Base-by-base conservation (phyloP, 1,140 invertebrate genomes). In the Leucophenga varia region DNA sequence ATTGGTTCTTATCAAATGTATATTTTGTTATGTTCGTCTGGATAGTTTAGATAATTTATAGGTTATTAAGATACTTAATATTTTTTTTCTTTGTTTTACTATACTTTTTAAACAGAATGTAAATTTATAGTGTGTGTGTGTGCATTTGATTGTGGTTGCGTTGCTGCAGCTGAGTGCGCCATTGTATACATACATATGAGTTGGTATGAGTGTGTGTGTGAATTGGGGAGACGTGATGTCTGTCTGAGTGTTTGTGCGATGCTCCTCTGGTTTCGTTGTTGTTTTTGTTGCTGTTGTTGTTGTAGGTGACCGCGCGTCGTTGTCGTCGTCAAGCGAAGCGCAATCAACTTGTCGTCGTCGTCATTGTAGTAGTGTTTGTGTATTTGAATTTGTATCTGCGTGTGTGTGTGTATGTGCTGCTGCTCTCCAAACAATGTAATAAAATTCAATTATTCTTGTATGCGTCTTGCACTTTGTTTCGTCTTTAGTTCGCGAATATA, bases 391-490 rank as follows among this genome's bases (percentile, higher is more conserved):
- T 25, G 22, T 25, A 10, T 25, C 22, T 25, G 22, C 10, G 44
- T 38, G 39, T 44, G 32, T 50, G 47, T 55, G 37, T 64, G 58
- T 61, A 44, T 59, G 52, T 43, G 61, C 55, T n/a, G n/a, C n/a
- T n/a, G n/a, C 69, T 64, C 63, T 64, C 49, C 69, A 72, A 73
- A 70, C 70, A 72, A 72, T 73, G 70, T 73, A 73, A 73, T 73
- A 73, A 73, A 73, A 73, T 73, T 73, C 70, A 73, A 73, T 73
- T 73, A 73, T 73, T 73, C 64, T 72, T 63, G 47, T 64, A 52
- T 70, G 53, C 70, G 65, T 68, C 65, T 73, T 72, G 64, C 68
- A 72, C 57, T 72, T 72, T 72, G 69, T 72, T 72, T 72, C 69
- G 61, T 61, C 69, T 72, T 72, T 72, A 72, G 57, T 61, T 52